Conservation (phyloP, 64 coral and sea anemone genomes). For the Pocillopora damicornis region DNA sequence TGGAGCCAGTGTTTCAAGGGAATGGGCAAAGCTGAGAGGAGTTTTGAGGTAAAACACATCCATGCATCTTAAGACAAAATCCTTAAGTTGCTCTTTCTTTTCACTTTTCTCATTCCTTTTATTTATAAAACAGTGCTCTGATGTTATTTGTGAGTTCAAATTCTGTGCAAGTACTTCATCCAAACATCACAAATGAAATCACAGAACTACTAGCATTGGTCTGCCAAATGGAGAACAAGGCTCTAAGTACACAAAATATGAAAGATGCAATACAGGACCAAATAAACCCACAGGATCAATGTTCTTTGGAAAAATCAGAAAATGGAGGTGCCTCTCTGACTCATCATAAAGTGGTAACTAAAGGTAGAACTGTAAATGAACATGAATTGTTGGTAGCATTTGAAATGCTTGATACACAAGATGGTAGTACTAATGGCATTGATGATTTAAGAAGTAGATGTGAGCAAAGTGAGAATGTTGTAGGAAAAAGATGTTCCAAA, state of each 20-base stretch:
- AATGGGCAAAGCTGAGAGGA: conserved; percentile 64
- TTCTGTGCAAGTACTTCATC: neutral
- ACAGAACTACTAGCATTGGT: conserved; percentile 1
- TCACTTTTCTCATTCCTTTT: neutral
- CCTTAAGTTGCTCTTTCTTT: neutral
- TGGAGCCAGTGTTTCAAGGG: conserved; percentile 16
- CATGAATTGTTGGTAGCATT: conserved; percentile 13
- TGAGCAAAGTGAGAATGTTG: neutral
- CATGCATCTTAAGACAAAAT: neutral
- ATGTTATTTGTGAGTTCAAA: conserved; percentile 6
- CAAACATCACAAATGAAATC: neutral
- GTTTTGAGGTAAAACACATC: conserved; percentile 54
- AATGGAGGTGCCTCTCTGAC: neutral
- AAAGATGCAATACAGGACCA: neutral
- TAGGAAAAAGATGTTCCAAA: neutral
- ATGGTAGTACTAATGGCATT: neutral
- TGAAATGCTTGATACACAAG: conserved; percentile 9
- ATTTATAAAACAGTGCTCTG: neutral
- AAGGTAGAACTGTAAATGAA: neutral
- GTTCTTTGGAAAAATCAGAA: neutral
- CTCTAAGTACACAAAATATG: neutral
- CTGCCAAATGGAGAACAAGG: neutral
- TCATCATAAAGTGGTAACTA: neutral
- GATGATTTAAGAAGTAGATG: neutral
- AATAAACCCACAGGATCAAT: neutral